A percentile compares a stretch with the other conserved stretches of the same genome.
These are phyloP conservation scores for Pangasius sanitwongsei DNA, from an alignment of 2,797 vertebrate genomes.

Conservation along the genomic window DNA sequence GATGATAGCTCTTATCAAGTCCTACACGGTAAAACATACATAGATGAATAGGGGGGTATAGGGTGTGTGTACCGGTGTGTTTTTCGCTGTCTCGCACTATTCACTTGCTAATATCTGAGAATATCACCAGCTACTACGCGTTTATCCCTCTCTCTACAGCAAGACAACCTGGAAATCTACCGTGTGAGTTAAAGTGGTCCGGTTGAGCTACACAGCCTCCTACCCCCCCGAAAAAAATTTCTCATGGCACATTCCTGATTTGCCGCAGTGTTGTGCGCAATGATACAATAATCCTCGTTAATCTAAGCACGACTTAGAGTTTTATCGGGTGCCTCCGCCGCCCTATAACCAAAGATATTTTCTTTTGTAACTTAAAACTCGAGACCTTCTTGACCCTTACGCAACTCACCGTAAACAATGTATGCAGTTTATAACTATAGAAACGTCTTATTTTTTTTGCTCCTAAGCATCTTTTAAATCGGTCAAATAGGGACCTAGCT, in stretches of 20 bases:
- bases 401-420: background rate
- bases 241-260: background rate
- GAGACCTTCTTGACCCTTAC: background rate
- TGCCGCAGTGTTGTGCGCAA: slow-evolving; percentile 52
- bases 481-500: slow-evolving; percentile 68
- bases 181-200: background rate
- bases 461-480: background rate
- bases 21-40: background rate
- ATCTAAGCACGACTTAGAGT: background rate
- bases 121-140: background rate
- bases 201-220: background rate
- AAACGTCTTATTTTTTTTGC: background rate
- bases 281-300: slow-evolving; percentile 29
- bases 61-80: too few species aligned
- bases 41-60: too few species aligned
- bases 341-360: background rate
- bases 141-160: background rate
- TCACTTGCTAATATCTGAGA: background rate
- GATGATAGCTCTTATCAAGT: background rate
- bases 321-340: slow-evolving; percentile 6
- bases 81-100: background rate
- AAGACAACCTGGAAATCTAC: background rate
- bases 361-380: background rate
- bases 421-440: background rate
- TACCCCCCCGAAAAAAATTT: background rate